These are phyloP conservation scores for Drosophila flavopinicola DNA, from an alignment of 2,888 invertebrate species.

Conservation along the genomic window DNA sequence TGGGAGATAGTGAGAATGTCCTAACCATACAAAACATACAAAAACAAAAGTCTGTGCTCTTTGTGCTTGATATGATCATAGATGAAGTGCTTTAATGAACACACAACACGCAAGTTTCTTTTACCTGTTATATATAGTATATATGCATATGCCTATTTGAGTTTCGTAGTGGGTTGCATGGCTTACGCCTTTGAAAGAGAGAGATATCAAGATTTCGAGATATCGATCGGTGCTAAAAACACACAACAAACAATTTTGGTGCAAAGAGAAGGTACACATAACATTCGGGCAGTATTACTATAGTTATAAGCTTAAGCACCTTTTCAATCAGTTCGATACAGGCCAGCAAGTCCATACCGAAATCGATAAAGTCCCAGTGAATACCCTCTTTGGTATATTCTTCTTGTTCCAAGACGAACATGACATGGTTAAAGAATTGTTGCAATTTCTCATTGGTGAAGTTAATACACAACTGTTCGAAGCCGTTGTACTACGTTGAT, in stretches of 20 bases:
- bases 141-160: conserved; percentile 12
- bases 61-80: conserved; percentile 7
- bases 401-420: conserved; percentile 99
- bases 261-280: conserved; percentile 38
- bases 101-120: conserved; percentile 16
- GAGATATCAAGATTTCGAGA: conserved; percentile 10
- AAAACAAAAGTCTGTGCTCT: conserved; percentile 23
- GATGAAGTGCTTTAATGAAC: conserved; percentile 13
- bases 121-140: conserved; percentile 43
- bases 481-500: conserved; percentile 94
- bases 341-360: conserved; percentile 99
- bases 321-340: conserved; percentile 99
- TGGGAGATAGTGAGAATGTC: conserved; percentile 1
- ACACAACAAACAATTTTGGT: conserved; percentile 49
- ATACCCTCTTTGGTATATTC: conserved; percentile 99
- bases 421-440: conserved; percentile 99
- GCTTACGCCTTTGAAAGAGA: conserved; percentile 21
- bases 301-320: conserved; percentile 86
- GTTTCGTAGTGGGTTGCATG: conserved; percentile 1
- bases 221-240: conserved; percentile 44
- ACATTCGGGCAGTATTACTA: conserved; percentile 27
- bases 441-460: conserved; percentile 99
- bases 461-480: conserved; percentile 99
- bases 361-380: conserved; percentile 99
- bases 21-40: conserved; percentile 20